Evolutionary conservation across 2,888 invertebrate genomes (phyloP).

Genomic region (Agrotis segetum): DNA sequence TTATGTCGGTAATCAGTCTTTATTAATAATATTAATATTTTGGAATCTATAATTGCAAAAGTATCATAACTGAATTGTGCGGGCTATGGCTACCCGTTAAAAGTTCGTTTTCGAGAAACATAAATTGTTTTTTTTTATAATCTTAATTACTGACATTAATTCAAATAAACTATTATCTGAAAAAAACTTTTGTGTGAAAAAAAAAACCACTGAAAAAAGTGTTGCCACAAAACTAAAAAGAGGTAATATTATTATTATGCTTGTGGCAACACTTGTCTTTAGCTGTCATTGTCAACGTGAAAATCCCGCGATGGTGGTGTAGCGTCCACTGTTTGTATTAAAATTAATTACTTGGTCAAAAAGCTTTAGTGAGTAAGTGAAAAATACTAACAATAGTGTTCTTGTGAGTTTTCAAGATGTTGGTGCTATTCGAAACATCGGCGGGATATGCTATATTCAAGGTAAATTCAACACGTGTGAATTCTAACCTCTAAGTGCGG

Average conservation of each 20-base stretch:
- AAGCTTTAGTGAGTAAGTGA: conserved; percentile 25
- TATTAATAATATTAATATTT: too few relatives aligned
- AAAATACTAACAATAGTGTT: conserved; percentile 38
- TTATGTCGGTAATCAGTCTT: too few relatives aligned
- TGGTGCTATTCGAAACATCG: conserved; percentile 98
- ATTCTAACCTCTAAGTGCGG: conserved; percentile 76
- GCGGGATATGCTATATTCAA: conserved; percentile 98
- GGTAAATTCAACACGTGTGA: conserved; percentile 91
- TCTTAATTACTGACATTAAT: too few relatives aligned
- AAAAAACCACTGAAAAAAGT: not conserved
- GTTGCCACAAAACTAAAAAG: not conserved
- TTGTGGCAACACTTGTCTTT: conserved; percentile 15
- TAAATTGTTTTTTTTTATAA: too few relatives aligned
- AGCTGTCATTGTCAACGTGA: conserved; percentile 46
- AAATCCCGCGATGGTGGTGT: conserved; percentile 64
- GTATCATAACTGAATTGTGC: too few relatives aligned
- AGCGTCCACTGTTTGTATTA: conserved; percentile 54
- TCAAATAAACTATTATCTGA: too few relatives aligned
- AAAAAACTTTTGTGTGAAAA: not conserved
- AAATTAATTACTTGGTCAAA: conserved; percentile 24
- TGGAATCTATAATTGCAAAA: too few relatives aligned
- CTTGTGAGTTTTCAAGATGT: conserved; percentile 90
- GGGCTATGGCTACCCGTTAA: too few relatives aligned
- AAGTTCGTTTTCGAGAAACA: too few relatives aligned
- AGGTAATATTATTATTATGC: not conserved